phyloP scores from a whole-genome alignment of 64 coral and sea anemone species.

The Montipora cactus region DNA sequence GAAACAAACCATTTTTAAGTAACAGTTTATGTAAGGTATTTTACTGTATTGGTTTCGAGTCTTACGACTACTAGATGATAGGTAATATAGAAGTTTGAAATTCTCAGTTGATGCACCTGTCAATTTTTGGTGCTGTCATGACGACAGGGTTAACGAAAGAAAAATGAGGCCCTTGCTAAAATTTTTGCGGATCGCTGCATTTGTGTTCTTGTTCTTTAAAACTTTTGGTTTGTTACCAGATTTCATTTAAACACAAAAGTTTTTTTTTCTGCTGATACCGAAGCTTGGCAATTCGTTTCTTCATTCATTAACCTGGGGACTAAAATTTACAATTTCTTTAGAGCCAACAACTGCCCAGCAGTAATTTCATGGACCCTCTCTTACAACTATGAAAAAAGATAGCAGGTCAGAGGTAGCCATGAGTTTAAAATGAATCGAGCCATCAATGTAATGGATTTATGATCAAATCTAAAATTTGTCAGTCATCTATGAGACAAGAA shows the following conservation, averaged over 20 bases:
- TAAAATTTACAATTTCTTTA: not conserved
- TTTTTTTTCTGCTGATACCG: not conserved
- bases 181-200: too few relatives aligned
- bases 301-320: not conserved
- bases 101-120: too few relatives aligned
- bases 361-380: not conserved
- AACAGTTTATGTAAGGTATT: not conserved
- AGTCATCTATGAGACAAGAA: not conserved
- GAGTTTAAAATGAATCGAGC: not conserved
- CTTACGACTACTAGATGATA: not conserved
- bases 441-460: not conserved
- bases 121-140: too few relatives aligned
- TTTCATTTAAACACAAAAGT: too few relatives aligned
- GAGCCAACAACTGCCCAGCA: not conserved
- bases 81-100: too few relatives aligned
- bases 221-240: too few relatives aligned
- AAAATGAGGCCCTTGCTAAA: too few relatives aligned
- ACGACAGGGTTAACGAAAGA: too few relatives aligned
- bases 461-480: not conserved
- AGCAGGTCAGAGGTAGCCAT: not conserved
- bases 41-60: not conserved
- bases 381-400: not conserved
- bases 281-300: not conserved
- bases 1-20: not conserved
- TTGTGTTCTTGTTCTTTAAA: too few relatives aligned